These are phyloP conservation scores for Sparidentex hasta DNA, from an alignment of 2,797 vertebrate species.

Conservation along the genomic window DNA sequence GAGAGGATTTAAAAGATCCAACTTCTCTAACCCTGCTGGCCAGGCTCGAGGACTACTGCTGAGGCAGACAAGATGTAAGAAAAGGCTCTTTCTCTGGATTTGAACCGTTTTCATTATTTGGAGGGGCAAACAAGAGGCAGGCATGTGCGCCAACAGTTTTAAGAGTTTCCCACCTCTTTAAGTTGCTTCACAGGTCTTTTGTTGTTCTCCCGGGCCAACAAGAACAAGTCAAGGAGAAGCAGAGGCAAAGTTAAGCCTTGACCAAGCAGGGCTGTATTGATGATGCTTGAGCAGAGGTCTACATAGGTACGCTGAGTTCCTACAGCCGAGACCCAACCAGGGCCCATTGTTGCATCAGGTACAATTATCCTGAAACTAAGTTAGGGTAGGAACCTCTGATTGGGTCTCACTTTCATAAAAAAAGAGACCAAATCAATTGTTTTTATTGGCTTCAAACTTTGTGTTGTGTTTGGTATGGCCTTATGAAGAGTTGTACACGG, in stretches of 20 bases:
- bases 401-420: too few species aligned
- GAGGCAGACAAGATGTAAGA: slow-evolving; percentile 52
- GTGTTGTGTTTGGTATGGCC: too few species aligned
- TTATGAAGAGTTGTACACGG: too few species aligned
- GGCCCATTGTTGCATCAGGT: neutral
- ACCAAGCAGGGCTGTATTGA: neutral
- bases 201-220: slow-evolving; percentile 3
- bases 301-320: neutral
- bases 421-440: too few species aligned
- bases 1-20: slow-evolving; percentile 62
- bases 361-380: too few species aligned
- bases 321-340: neutral
- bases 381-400: too few species aligned
- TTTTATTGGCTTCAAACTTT: too few species aligned
- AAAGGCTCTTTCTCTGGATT: slow-evolving; percentile 44
- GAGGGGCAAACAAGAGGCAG: slow-evolving; percentile 35
- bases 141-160: slow-evolving; percentile 35
- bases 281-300: neutral
- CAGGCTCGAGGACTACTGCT: slow-evolving; percentile 50
- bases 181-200: slow-evolving; percentile 30
- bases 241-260: slow-evolving; percentile 19
- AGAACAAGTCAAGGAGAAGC: neutral
- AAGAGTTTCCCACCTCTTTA: slow-evolving; percentile 55
- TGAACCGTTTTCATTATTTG: neutral
- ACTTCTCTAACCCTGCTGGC: slow-evolving; percentile 50